Percentiles rank a stretch among this genome's conserved stretches.
Evolutionary conservation across 2,888 invertebrate species (phyloP).

Genomic region (Petrolisthes manimaculis): DNA sequence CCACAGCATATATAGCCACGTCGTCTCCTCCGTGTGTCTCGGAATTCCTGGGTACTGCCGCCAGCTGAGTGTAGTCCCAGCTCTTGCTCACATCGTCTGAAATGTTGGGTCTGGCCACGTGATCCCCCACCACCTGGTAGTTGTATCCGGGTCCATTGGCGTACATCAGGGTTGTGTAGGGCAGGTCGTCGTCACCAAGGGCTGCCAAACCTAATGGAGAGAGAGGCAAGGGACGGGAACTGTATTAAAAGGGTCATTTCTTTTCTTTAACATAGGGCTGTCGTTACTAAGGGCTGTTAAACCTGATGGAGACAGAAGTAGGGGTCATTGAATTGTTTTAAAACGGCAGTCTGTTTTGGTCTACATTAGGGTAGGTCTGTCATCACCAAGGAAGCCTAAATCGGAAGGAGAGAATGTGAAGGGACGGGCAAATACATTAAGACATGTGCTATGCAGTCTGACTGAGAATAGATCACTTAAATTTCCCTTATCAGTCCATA

Average conservation of each 20-base stretch:
- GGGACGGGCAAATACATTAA: too few species aligned
- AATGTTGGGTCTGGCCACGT: conserved; percentile 37
- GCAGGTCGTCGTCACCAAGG: conserved; percentile 71
- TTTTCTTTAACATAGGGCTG: neutral
- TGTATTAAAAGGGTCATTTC: neutral
- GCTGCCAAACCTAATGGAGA: conserved; percentile 49
- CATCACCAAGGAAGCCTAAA: too few species aligned
- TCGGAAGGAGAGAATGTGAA: too few species aligned
- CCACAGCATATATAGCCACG: conserved; percentile 66
- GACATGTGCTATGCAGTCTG: too few species aligned
- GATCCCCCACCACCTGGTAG: conserved; percentile 21
- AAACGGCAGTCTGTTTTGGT: too few species aligned
- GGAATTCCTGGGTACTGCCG: conserved; percentile 65
- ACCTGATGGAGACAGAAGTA: too few species aligned
- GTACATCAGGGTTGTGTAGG: conserved; percentile 80
- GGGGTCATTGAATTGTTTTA: too few species aligned
- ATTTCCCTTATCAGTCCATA: too few species aligned
- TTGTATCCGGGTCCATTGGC: conserved; percentile 81
- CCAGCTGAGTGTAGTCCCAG: conserved; percentile 67
- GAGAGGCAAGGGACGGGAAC: neutral
- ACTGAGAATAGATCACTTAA: too few species aligned
- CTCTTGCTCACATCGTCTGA: conserved; percentile 55
- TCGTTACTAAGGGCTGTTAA: neutral
- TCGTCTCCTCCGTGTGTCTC: conserved; percentile 71
- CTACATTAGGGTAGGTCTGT: too few species aligned